Conservation (phyloP, 2,113 vertebrate species). For the Turnix velox region DNA sequence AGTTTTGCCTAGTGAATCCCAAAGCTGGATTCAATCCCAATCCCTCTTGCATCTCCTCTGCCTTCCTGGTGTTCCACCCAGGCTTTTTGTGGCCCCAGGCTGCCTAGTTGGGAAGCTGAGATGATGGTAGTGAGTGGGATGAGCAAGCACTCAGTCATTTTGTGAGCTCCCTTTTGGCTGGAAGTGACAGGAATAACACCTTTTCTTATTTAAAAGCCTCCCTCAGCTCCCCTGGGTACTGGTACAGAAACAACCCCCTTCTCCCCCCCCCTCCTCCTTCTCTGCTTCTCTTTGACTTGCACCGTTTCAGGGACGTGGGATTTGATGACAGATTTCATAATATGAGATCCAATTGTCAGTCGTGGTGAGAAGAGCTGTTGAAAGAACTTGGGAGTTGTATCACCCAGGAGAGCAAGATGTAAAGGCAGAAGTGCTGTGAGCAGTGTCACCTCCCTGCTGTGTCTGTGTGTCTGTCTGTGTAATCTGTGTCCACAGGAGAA, state of each 20-base stretch:
- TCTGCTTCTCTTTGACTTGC: not conserved
- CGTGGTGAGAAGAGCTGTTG: constrained; percentile 8
- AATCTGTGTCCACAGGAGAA: too few relatives aligned
- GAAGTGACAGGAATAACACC: not conserved
- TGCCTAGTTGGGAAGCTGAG: not conserved
- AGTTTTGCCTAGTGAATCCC: not conserved
- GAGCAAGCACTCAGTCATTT: not conserved
- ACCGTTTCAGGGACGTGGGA: not conserved
- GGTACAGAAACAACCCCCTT: not conserved
- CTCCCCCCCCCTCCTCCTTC: not conserved
- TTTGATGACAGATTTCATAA: constrained; percentile 57
- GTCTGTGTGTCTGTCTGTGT: not conserved
- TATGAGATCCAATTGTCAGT: not conserved
- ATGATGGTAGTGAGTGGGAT: not conserved
- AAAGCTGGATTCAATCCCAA: accelerated
- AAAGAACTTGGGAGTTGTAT: constrained; percentile 4
- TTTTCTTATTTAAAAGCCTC: constrained; percentile 8
- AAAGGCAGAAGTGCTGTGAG: not conserved
- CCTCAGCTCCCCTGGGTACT: not conserved
- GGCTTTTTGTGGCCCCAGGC: not conserved
- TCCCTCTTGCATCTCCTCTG: not conserved
- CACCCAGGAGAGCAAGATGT: not conserved
- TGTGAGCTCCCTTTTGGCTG: not conserved
- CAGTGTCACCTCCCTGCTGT: not conserved
- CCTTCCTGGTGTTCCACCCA: not conserved